Conservation (phyloP, 1,140 invertebrate genomes). For the Argopecten irradians region DNA sequence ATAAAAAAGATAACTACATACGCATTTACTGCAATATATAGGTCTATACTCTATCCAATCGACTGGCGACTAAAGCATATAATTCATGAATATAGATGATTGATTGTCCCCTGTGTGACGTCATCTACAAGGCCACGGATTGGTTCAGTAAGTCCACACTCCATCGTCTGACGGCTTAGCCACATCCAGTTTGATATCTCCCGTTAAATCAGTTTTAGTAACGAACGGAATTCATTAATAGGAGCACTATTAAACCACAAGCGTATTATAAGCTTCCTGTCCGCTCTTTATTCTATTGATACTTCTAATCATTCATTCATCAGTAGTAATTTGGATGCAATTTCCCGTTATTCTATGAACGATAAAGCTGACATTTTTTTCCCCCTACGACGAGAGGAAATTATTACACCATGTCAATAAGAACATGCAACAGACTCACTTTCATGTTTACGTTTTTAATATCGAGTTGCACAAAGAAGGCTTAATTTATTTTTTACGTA, state of each 20-base stretch:
- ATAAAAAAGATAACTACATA: no score
- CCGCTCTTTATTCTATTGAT: neutral
- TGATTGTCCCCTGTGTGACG: neutral
- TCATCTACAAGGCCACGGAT: neutral
- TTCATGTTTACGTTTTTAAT: neutral
- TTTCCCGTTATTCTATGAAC: neutral
- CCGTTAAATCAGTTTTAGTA: neutral
- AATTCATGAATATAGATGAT: neutral
- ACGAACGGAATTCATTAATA: constrained; percentile 6
- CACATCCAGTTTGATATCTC: neutral
- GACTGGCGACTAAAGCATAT: neutral
- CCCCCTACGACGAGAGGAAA: neutral
- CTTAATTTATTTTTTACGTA: neutral
- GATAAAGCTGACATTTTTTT: neutral
- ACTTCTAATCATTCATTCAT: neutral
- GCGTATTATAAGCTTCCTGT: neutral
- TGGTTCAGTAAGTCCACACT: neutral
- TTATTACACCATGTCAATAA: neutral
- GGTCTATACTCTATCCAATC: neutral
- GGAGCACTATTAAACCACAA: neutral
- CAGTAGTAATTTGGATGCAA: neutral
- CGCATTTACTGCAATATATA: no score
- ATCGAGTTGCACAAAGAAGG: neutral
- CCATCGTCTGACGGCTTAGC: neutral
- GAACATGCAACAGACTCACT: neutral